These are phyloP conservation scores for Zhuqinia jingwanae DNA, from an alignment of 2,888 invertebrate genomes.

Conservation along the genomic window DNA sequence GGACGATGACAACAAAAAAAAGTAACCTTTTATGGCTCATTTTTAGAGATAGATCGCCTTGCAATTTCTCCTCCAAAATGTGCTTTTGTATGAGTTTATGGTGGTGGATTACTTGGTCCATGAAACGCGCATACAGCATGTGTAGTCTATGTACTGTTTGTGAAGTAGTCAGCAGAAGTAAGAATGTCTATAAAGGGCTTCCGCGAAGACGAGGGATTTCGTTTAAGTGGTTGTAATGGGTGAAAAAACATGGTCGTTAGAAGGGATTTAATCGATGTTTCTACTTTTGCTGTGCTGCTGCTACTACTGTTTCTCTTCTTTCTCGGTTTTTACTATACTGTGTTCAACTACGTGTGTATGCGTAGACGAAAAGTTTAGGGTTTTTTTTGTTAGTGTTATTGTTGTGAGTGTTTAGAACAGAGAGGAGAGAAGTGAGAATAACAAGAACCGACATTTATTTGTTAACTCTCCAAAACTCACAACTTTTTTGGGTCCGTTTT, in stretches of 20 bases:
- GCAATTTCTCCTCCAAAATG: conserved; percentile 15
- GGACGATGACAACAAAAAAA: conserved; percentile 40
- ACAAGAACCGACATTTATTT: conserved; percentile 40
- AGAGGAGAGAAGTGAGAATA: background rate
- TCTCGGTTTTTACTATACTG: background rate
- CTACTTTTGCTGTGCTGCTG: background rate
- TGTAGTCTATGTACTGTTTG: background rate
- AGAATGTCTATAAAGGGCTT: conserved; percentile 3
- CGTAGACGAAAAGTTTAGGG: background rate
- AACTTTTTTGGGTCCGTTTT: conserved; percentile 14
- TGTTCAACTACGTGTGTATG: background rate
- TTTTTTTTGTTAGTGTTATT: background rate
- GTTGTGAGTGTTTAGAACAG: background rate
- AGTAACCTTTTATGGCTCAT: conserved; percentile 32
- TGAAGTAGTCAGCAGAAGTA: background rate
- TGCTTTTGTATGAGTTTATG: background rate
- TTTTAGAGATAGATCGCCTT: conserved; percentile 17
- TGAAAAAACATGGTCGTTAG: conserved; percentile 57
- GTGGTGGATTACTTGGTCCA: conserved; percentile 38
- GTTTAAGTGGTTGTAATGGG: conserved; percentile 57
- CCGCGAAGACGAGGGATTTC: conserved; percentile 34
- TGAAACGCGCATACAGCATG: background rate
- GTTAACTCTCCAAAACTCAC: conserved; percentile 33
- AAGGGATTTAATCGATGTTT: conserved; percentile 64
- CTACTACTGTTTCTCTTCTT: background rate